Evolutionary conservation across 2,888 invertebrate genomes (phyloP).

Genomic region (Calliphora vomitoria): DNA sequence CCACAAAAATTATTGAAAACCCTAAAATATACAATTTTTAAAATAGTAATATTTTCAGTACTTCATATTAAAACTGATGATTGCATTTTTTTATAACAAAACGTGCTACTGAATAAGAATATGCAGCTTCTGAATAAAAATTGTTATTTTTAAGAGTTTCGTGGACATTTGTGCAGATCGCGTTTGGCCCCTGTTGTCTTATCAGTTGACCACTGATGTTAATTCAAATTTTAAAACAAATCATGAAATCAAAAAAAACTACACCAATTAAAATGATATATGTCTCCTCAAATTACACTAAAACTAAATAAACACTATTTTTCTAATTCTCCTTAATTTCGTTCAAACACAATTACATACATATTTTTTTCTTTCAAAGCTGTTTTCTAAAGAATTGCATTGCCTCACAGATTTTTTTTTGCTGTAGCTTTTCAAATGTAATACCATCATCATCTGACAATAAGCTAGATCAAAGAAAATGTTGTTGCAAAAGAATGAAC

Average conservation of each 20-base stretch:
- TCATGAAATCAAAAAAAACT: not conserved
- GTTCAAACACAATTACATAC: not conserved
- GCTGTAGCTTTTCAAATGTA: constrained; percentile 15
- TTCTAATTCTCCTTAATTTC: constrained; percentile 1
- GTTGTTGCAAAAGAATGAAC: not conserved
- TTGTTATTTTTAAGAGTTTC: too few relatives aligned
- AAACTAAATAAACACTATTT: constrained; percentile 6
- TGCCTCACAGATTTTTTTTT: not conserved
- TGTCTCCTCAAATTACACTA: not conserved
- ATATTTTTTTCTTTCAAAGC: not conserved
- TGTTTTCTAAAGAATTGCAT: constrained; percentile 8
- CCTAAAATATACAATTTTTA: too few relatives aligned
- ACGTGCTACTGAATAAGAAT: too few relatives aligned
- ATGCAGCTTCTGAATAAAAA: too few relatives aligned
- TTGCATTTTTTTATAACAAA: too few relatives aligned
- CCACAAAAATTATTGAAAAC: too few relatives aligned
- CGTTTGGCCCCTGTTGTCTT: too few relatives aligned
- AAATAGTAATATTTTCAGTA: too few relatives aligned
- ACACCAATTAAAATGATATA: not conserved
- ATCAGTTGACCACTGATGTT: too few relatives aligned
- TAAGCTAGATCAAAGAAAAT: constrained; percentile 45
- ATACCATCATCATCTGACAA: constrained; percentile 28
- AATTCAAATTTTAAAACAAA: too few relatives aligned
- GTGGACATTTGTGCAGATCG: too few relatives aligned
- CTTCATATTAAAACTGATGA: too few relatives aligned